These are phyloP conservation scores for Hyperoodon ampullatus DNA, from an alignment of 2,113 vertebrate genomes.

Conservation along the genomic window DNA sequence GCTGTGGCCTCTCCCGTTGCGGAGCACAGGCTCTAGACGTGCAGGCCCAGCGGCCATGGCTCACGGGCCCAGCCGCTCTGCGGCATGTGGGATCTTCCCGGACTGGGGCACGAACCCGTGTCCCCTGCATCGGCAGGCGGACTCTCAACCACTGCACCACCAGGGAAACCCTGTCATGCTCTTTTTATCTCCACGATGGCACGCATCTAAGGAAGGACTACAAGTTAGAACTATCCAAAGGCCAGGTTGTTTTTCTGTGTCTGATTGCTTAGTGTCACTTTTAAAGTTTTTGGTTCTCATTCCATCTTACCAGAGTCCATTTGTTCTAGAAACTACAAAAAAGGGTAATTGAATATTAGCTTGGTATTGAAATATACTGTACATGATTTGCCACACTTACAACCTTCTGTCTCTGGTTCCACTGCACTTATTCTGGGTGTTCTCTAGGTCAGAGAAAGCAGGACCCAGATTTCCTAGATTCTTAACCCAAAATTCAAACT, in stretches of 20 bases:
- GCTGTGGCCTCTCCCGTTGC: no score
- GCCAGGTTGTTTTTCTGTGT: background rate
- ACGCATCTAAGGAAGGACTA: background rate
- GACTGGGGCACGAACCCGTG: no score
- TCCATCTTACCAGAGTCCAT: background rate
- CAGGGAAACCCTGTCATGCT: rapidly evolving
- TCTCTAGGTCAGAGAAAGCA: background rate
- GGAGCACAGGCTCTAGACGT: no score
- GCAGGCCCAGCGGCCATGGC: no score
- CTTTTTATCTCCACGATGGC: background rate
- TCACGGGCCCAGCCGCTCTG: no score
- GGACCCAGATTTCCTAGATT: background rate
- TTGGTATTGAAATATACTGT: background rate
- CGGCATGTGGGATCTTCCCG: no score
- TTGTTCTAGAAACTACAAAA: background rate
- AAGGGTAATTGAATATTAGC: background rate
- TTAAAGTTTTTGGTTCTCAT: background rate
- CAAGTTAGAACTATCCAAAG: background rate
- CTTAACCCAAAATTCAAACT: background rate
- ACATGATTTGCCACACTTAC: rapidly evolving
- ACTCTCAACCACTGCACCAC: no score
- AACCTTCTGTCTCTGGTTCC: background rate
- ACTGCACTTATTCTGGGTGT: background rate
- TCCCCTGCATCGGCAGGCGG: no score
- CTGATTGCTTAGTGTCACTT: background rate